Conservation (phyloP, 2,888 invertebrate species). For the Cosmorhoe ocellata region DNA sequence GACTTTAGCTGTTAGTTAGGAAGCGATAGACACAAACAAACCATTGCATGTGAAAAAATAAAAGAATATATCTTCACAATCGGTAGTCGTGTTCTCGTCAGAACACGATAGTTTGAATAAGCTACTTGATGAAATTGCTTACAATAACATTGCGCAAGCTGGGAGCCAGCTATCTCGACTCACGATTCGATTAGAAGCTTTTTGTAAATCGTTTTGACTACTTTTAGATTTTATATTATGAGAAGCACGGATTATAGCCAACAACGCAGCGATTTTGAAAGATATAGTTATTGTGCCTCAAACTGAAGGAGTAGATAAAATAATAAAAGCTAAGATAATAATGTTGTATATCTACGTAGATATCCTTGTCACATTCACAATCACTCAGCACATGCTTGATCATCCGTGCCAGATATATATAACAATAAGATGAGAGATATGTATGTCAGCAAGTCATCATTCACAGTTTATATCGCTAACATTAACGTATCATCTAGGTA, state of each 20-base stretch:
- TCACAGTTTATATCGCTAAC: no score
- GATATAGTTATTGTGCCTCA: no score
- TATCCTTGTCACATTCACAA: no score
- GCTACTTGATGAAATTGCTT: conserved; percentile 14
- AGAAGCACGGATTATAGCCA: no score
- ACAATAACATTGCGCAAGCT: conserved; percentile 27
- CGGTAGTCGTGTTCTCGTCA: conserved; percentile 13
- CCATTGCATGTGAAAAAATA: neutral
- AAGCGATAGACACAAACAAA: neutral
- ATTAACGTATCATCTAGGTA: no score
- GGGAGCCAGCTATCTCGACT: conserved; percentile 16
- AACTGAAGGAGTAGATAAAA: no score
- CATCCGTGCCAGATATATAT: no score
- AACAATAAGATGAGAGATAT: no score
- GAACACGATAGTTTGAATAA: conserved; percentile 5
- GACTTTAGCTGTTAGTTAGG: neutral
- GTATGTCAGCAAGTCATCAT: no score
- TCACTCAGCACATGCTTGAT: no score
- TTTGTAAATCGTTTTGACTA: conserved; percentile 6
- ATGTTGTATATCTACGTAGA: no score
- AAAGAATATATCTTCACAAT: conserved; percentile 13
- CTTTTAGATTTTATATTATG: conserved; percentile 15
- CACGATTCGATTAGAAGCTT: conserved; percentile 15
- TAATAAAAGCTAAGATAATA: no score
- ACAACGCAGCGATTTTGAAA: neutral